Evolutionary conservation across 2,888 invertebrate species (phyloP).

Genomic region (Drosophila parthenogenetica): DNA sequence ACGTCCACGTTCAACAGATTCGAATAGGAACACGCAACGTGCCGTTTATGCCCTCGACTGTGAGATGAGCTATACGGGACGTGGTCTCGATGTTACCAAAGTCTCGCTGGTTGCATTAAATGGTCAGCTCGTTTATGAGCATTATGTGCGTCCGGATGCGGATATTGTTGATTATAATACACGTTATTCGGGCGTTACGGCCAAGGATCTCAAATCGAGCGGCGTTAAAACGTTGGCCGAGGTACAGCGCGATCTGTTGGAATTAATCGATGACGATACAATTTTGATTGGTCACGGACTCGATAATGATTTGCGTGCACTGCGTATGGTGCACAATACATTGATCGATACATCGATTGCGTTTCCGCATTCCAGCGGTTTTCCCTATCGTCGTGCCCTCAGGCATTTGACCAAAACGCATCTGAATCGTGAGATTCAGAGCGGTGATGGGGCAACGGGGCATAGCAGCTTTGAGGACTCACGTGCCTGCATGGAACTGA

Average conservation of each 20-base stretch:
- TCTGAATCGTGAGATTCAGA: constrained; percentile 93
- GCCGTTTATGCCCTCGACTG: constrained; percentile 95
- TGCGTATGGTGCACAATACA: constrained; percentile 92
- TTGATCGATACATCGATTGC: constrained; percentile 96
- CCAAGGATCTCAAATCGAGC: constrained; percentile 87
- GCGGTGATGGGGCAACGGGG: constrained; percentile 87
- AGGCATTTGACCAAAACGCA: constrained; percentile 90
- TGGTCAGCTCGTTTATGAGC: constrained; percentile 92
- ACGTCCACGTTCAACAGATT: constrained; percentile 56
- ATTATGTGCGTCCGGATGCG: constrained; percentile 92
- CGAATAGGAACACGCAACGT: background rate
- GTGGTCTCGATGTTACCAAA: constrained; percentile 94
- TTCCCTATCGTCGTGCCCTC: constrained; percentile 93
- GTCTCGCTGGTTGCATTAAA: constrained; percentile 93
- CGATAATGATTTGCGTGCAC: constrained; percentile 95
- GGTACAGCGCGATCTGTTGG: constrained; percentile 94
- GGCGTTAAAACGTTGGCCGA: constrained; percentile 89
- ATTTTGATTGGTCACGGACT: constrained; percentile 98
- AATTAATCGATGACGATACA: constrained; percentile 92
- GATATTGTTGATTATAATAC: constrained; percentile 97
- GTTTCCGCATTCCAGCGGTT: constrained; percentile 94
- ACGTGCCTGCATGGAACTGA: constrained; percentile 94
- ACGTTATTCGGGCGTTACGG: constrained; percentile 96
- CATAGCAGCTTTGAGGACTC: constrained; percentile 98
- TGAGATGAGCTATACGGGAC: constrained; percentile 97